phyloP scores from a whole-genome alignment of 2,113 vertebrate species.

The Microcebus tavaratra region DNA sequence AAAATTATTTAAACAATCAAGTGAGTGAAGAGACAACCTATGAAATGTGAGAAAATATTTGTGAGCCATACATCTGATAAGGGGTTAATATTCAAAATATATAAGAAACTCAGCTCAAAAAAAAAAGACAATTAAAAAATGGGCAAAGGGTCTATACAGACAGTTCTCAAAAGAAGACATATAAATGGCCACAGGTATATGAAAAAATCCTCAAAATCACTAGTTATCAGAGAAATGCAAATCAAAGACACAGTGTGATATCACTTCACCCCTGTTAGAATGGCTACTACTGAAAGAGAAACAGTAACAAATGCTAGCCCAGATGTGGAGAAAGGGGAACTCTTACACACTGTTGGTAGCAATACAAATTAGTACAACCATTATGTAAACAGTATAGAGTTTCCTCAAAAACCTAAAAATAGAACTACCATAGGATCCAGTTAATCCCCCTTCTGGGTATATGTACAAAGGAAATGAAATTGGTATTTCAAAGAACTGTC shows the following conservation, averaged over 20 bases:
- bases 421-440: not conserved
- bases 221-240: not conserved
- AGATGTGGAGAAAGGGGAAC: not conserved
- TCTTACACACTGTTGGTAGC: not conserved
- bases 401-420: not conserved
- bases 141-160: not conserved
- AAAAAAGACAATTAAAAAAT: not conserved
- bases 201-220: not conserved
- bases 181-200: not conserved
- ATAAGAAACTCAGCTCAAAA: not conserved
- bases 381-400: not conserved
- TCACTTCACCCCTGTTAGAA: not conserved
- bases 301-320: not conserved
- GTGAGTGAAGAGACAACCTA: not conserved
- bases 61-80: not conserved
- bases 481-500: not conserved
- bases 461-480: not conserved
- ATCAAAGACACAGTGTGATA: not conserved
- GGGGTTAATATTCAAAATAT: not conserved
- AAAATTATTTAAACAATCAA: not conserved
- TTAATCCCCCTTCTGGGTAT: not conserved
- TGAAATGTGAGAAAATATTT: not conserved
- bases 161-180: not conserved
- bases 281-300: not conserved
- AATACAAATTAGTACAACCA: not conserved